Base-by-base conservation (phyloP, 2,888 invertebrate genomes). In the Epirrita christyi region DNA sequence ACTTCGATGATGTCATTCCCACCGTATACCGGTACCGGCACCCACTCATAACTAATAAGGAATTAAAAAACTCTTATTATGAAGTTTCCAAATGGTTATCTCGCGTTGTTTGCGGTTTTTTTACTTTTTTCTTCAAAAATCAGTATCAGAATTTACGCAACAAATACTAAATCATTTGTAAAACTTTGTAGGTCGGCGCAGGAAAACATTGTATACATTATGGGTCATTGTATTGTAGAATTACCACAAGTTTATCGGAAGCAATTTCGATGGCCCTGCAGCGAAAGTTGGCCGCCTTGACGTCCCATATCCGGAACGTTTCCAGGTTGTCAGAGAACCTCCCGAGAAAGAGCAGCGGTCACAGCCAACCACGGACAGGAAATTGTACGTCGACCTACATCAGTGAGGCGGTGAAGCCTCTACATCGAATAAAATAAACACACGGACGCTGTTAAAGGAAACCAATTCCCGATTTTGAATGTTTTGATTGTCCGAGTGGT, bases 331-430 rank as follows among this genome's bases (percentile, higher is more conserved):
- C 85, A 83, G 83, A 67, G 72, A 71, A 67, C 75, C 86, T 81
- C 81, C 69, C 77, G 83, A 83, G 84, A 81, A 83, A 85, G 83
- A 85, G 84, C 81, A 83, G 81, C 81, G 86, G 86, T 82, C 86
- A 82, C 72, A 70, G 70, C 73, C 70, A 68, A 67, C 76, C 78
- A 70, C 75, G 66, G 72, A 70, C 83, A 84, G 89, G 91, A 90
- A 90, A 91, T 91, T 89, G 84, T 89, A 81, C 80, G 88, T 88
- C 88, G 84, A 85, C 88, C 86, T 83, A 79, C 78, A 79, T 86
- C 85, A 86, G 76, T 71, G 75, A 41, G 53, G 53, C 53, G 59
- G 59, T 50, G 47, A 47, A 55, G 73, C 74, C 70, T 73, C 68
- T 73, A 73, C 71, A 58, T 58, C 61, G 55, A 67, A 68, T 75